These are phyloP conservation scores for Drosophila macrospina DNA, from an alignment of 2,888 invertebrate species.

Conservation along the genomic window DNA sequence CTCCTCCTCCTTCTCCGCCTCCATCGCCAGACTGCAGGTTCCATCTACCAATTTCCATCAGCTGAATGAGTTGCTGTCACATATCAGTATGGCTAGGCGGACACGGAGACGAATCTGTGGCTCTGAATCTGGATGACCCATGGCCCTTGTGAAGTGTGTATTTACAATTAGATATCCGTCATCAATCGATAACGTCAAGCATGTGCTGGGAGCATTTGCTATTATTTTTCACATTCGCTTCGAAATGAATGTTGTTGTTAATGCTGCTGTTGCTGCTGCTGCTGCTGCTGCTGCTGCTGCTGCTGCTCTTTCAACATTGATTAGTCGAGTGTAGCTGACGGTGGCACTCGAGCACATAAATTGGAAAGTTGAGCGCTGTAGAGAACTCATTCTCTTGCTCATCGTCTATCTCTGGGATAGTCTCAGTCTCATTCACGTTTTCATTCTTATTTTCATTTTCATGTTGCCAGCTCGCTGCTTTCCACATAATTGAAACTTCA, in stretches of 20 bases:
- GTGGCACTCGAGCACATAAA: conserved; percentile 71
- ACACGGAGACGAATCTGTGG: conserved; percentile 1
- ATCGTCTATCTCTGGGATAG: neutral
- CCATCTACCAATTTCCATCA: conserved; percentile 29
- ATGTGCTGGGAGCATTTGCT: conserved; percentile 46
- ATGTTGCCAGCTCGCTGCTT: conserved; percentile 52
- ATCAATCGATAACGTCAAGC: conserved; percentile 60
- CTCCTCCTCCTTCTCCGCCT: conserved; percentile 1
- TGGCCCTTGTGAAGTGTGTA: conserved; percentile 46
- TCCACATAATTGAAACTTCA: conserved; percentile 78
- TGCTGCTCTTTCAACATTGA: conserved; percentile 57
- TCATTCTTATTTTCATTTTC: conserved; percentile 44
- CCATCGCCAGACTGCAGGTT: conserved; percentile 1
- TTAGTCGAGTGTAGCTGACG: conserved; percentile 74
- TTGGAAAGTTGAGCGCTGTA: conserved; percentile 64
- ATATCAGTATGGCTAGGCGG: conserved; percentile 51
- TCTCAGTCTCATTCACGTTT: conserved; percentile 7
- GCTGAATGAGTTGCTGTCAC: conserved; percentile 43
- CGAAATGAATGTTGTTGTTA: conserved; percentile 37
- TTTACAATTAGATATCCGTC: conserved; percentile 72
- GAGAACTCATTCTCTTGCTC: conserved; percentile 24
- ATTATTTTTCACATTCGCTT: conserved; percentile 63
- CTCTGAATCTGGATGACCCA: conserved; percentile 1
- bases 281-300: conserved; percentile 17
- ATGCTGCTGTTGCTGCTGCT: conserved; percentile 13